Conservation (phyloP, 1,140 invertebrate genomes). For the Macrocentrus cingulum region DNA sequence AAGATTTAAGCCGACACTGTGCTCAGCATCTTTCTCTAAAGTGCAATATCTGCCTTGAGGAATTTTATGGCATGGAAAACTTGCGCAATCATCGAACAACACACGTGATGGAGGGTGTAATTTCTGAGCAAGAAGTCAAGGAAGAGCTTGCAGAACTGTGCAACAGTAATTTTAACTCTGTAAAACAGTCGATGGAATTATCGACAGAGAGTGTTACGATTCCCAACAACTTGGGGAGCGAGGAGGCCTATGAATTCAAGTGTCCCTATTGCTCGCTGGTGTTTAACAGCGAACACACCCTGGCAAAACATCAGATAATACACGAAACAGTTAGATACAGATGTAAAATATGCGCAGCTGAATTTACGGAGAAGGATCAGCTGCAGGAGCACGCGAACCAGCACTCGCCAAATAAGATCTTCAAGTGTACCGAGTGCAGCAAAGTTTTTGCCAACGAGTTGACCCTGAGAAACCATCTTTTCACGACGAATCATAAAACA, state of each 20-base stretch:
- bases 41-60: slow-evolving; percentile 46
- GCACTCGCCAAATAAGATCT: slow-evolving; percentile 42
- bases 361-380: slow-evolving; percentile 44
- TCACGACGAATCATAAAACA: slow-evolving; percentile 54
- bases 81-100: slow-evolving; percentile 44
- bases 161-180: slow-evolving; percentile 22
- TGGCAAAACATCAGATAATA: slow-evolving; percentile 40
- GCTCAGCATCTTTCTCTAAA: slow-evolving; percentile 34
- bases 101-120: slow-evolving; percentile 48
- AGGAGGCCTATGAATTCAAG: slow-evolving; percentile 30
- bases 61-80: slow-evolving; percentile 45
- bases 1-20: slow-evolving; percentile 35
- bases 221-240: not conserved
- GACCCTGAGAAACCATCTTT: slow-evolving; percentile 52
- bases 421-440: slow-evolving; percentile 50
- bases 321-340: slow-evolving; percentile 36
- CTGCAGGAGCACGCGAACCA: slow-evolving; percentile 45
- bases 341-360: slow-evolving; percentile 48
- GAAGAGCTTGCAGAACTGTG: slow-evolving; percentile 31
- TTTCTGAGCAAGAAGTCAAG: slow-evolving; percentile 46
- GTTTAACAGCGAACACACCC: slow-evolving; percentile 38
- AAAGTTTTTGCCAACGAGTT: slow-evolving; percentile 53
- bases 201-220: slow-evolving; percentile 7
- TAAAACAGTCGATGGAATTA: not conserved
- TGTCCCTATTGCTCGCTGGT: slow-evolving; percentile 42